Base-by-base conservation (phyloP, 2,888 invertebrate genomes). In the Ennomos fuscantarius region DNA sequence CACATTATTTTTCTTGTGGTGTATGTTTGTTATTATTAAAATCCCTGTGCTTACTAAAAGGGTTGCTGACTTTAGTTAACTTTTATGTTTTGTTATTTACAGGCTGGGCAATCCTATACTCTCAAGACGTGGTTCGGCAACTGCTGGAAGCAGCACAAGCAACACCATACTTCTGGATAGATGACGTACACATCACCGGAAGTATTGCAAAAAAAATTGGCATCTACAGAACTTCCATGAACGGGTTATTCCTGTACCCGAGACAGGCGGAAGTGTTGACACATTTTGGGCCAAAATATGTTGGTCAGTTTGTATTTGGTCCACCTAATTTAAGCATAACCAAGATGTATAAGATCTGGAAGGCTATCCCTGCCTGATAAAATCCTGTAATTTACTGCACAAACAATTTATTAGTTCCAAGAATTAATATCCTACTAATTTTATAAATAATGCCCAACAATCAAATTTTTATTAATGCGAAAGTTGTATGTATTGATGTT, bases 151-250 rank as follows among this genome's bases (percentile, higher is more conserved):
- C 93, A 44, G 95, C 95, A 1, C 94, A 95, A 70, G 85, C 81
- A 8, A 84, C 92, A 2, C 93, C 93, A 1, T 96, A 95, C 76
- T 96, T 97, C 86, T 97, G 97, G 97, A 95, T 97, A 47, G 97
- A 97, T 76, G 97, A 97, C 80, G 96, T 96, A 35, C 96, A 95
- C 72, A 92, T 97, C 36, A 96, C 97, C 0, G 97, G 96, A 24
- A 88, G 93, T 0, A 76, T 95, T 53, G 94, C 94, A 0, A 83
- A 92, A 65, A 91, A 92, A 72, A 84, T 93, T 8, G 93, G 94
- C 64, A 75, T 95, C n/a, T 82, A 89, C 0, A 93, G 94, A 47
- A 93, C 93, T 0, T 87, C 93, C 24, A 65, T 93, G n/a, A 80
- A 83, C 43, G 85, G 85, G 36, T 71, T 93, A 45, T 85, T 93